Conservation (phyloP, 2,888 invertebrate genomes). For the Nyleta sp. region DNA sequence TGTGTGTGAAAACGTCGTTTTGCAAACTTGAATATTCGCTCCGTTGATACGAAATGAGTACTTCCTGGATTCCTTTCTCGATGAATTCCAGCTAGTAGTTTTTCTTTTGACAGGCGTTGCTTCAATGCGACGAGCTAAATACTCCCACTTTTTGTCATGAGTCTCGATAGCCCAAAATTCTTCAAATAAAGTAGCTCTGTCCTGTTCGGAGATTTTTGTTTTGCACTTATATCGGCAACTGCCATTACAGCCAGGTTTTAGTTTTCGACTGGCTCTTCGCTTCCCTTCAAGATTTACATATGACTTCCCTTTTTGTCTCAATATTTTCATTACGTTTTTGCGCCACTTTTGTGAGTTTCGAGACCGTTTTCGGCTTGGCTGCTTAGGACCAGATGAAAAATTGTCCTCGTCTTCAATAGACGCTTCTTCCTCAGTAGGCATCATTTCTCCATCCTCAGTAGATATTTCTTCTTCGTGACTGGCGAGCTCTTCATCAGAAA, state of each 20-base stretch:
- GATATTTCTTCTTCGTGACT: not conserved
- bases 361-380: conserved; percentile 6
- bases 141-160: conserved; percentile 33
- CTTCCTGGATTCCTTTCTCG: not conserved
- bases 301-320: not conserved
- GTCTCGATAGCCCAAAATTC: conserved; percentile 14
- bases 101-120: not conserved
- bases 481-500: no score
- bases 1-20: conserved; percentile 11
- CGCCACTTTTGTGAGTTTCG: conserved; percentile 7
- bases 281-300: conserved; percentile 1
- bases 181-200: not conserved
- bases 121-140: conserved; percentile 9
- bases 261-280: not conserved
- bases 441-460: not conserved
- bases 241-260: not conserved
- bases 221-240: conserved; percentile 3
- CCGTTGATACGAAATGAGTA: not conserved
- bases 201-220: conserved; percentile 3
- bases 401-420: not conserved
- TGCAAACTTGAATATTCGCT: not conserved
- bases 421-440: not conserved
- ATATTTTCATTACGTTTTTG: not conserved
- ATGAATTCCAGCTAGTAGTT: conserved; percentile 11
- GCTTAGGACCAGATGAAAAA: not conserved